phyloP scores from a whole-genome alignment of 2,113 vertebrate species.

The Chaetorhynchus papuensis region DNA sequence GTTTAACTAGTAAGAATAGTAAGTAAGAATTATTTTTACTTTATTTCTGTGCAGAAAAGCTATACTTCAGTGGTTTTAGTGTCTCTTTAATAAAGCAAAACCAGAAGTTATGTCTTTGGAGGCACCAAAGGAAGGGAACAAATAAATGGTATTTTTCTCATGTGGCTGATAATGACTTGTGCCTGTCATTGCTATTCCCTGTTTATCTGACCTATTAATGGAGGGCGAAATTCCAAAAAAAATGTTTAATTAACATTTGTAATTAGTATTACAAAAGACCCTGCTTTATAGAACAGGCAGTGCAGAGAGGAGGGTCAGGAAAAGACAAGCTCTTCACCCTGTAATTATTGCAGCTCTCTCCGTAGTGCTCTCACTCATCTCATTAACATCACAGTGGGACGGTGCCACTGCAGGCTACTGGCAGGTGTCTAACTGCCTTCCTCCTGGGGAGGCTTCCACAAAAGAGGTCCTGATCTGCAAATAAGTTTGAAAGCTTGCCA shows the following conservation, averaged over 20 bases:
- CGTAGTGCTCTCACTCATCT: slow-evolving; percentile 61
- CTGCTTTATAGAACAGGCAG: slow-evolving; percentile 55
- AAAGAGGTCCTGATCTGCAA: slow-evolving; percentile 67
- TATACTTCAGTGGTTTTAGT: background rate
- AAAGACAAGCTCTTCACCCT: slow-evolving; percentile 68
- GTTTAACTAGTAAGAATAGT: background rate
- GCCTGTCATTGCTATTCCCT: slow-evolving; percentile 49
- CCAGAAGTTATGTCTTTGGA: slow-evolving; percentile 16
- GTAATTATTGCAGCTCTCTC: slow-evolving; percentile 72
- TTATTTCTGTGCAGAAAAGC: background rate
- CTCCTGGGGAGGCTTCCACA: slow-evolving; percentile 64
- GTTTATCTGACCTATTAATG: slow-evolving; percentile 71
- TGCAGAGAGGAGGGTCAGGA: slow-evolving; percentile 61
- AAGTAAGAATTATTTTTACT: background rate
- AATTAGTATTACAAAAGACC: slow-evolving; percentile 71
- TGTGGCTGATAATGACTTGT: slow-evolving; percentile 32
- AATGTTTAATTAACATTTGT: slow-evolving; percentile 77
- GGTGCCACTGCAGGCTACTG: slow-evolving; percentile 56
- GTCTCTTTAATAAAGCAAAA: slow-evolving; percentile 10
- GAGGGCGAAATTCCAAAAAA: slow-evolving; percentile 71
- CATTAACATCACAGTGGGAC: slow-evolving; percentile 77
- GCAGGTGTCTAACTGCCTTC: slow-evolving; percentile 60
- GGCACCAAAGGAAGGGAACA: background rate
- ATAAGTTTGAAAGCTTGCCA: slow-evolving; percentile 60
- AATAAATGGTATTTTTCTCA: slow-evolving; percentile 54